phyloP scores from a whole-genome alignment of 2,888 invertebrate species.

The Ophioninae sp. region DNA sequence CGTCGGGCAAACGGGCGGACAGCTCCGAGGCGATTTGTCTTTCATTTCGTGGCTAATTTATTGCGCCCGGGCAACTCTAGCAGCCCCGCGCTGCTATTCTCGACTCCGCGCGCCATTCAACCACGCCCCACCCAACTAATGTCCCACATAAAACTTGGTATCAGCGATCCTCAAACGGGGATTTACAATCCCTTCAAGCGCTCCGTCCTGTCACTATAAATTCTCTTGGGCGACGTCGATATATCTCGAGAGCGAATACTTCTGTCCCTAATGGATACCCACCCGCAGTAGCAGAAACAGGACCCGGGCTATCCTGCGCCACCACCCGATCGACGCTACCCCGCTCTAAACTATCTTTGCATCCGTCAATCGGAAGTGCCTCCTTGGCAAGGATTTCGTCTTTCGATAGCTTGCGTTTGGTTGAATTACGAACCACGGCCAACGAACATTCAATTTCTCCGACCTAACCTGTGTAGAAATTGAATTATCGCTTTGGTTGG shows the following conservation, averaged over 20 bases:
- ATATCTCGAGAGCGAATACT: slow-evolving; percentile 80
- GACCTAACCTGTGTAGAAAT: not conserved
- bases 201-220: slow-evolving; percentile 78
- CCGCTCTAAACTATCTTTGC: slow-evolving; percentile 67
- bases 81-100: slow-evolving; percentile 71
- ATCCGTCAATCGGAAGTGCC: slow-evolving; percentile 28
- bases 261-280: slow-evolving; percentile 80
- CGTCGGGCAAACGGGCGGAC: slow-evolving; percentile 80
- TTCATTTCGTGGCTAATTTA: slow-evolving; percentile 81
- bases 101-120: slow-evolving; percentile 75
- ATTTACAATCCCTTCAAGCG: slow-evolving; percentile 81
- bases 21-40: slow-evolving; percentile 81
- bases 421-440: not conserved
- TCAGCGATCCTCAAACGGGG: slow-evolving; percentile 82
- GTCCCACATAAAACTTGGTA: slow-evolving; percentile 81
- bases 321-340: slow-evolving; percentile 58
- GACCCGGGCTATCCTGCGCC: slow-evolving; percentile 52
- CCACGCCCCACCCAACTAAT: slow-evolving; percentile 81
- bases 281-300: slow-evolving; percentile 55
- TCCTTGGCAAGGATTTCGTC: slow-evolving; percentile 15
- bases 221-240: slow-evolving; percentile 79
- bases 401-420: not conserved
- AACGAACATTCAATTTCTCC: not conserved
- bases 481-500: too few relatives aligned
- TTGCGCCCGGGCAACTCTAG: slow-evolving; percentile 77